Evolutionary conservation across 2,797 vertebrate species (phyloP).

Genomic region (Odontamblyopus lacepedii): DNA sequence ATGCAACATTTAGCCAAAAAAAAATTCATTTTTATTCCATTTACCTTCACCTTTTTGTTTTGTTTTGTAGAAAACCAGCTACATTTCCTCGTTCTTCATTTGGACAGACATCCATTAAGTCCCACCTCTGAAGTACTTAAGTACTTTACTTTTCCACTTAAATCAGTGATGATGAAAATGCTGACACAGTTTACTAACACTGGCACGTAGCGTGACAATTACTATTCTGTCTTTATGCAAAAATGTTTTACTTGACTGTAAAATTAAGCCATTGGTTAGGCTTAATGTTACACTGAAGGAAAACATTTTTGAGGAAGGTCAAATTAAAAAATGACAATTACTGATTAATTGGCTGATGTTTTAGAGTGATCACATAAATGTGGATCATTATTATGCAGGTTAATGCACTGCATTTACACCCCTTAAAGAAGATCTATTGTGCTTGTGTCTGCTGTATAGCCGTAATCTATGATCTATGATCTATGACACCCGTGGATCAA

Average conservation of each 20-base stretch:
- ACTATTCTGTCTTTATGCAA: too few species aligned
- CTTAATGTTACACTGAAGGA: too few species aligned
- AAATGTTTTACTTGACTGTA: too few species aligned
- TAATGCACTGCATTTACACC: too few species aligned
- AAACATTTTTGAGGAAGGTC: too few species aligned
- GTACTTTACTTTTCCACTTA: conserved; percentile 36
- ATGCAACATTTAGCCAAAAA: neutral
- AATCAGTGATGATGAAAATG: conserved; percentile 40
- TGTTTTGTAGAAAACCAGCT: neutral
- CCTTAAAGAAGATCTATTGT: too few species aligned
- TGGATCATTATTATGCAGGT: neutral
- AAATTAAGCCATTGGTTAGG: too few species aligned
- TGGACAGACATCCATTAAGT: conserved; percentile 21
- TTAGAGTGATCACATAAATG: neutral
- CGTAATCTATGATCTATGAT: too few species aligned
- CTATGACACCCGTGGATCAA: too few species aligned
- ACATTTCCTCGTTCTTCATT: neutral
- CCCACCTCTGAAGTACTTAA: conserved; percentile 36
- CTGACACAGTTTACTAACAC: conserved; percentile 46
- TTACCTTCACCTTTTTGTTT: neutral
- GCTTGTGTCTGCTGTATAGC: too few species aligned
- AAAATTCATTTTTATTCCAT: neutral
- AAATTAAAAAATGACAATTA: neutral
- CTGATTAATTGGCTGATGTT: neutral
- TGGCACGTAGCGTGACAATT: neutral